Conservation (phyloP, 2,797 vertebrate species). For the Melanotaenia parkinsoni region DNA sequence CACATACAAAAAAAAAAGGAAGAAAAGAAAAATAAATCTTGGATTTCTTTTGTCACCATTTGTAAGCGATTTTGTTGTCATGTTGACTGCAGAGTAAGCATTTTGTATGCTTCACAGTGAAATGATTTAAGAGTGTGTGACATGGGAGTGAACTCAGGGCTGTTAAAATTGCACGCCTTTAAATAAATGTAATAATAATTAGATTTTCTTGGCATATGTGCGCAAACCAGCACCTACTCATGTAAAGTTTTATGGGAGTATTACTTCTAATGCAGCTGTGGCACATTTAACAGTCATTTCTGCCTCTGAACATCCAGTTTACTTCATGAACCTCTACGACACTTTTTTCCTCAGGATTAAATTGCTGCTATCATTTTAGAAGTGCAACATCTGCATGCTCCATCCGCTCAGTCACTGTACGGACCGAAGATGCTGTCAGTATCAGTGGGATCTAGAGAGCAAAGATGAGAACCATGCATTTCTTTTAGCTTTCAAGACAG, state of each 20-base stretch:
- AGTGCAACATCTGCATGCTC: conserved; percentile 76
- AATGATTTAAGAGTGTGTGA: conserved; percentile 49
- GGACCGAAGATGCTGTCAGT: conserved; percentile 70
- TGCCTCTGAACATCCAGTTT: conserved; percentile 33
- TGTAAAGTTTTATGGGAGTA: conserved; percentile 37
- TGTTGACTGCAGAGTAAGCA: conserved; percentile 67
- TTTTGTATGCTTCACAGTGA: conserved; percentile 59
- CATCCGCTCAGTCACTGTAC: conserved; percentile 66
- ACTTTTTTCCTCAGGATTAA: conserved; percentile 49
- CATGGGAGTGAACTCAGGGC: conserved; percentile 14
- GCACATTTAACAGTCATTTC: conserved; percentile 33
- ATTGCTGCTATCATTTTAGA: conserved; percentile 73
- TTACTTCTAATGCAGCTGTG: conserved; percentile 26
- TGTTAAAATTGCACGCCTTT: conserved; percentile 15
- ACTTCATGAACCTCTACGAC: conserved; percentile 37
- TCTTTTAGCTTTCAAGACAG: conserved; percentile 57
- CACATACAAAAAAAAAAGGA: conserved; percentile 88
- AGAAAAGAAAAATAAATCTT: conserved; percentile 79
- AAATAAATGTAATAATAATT: conserved; percentile 32
- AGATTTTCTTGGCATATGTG: conserved; percentile 61
- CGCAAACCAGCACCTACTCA: conserved; percentile 44
- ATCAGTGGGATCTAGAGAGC: conserved; percentile 61
- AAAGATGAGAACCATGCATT: conserved; percentile 65
- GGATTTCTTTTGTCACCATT: conserved; percentile 90
- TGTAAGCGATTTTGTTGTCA: conserved; percentile 82